Evolutionary conservation across 2,113 vertebrate species (phyloP).

Genomic region (Spermophilus dauricus): DNA sequence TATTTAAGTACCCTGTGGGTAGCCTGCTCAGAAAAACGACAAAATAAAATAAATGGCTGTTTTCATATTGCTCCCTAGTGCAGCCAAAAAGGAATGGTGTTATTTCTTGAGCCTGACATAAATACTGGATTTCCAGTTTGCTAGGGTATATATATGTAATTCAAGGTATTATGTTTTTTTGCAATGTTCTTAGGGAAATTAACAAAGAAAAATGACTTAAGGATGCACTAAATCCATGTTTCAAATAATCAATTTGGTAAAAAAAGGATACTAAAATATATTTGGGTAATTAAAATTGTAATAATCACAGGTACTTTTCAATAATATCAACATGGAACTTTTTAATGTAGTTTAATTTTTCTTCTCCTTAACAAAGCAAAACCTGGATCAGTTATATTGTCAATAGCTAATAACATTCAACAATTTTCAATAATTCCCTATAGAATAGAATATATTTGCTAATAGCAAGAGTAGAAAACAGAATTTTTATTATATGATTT

Average conservation of each 20-base stretch:
- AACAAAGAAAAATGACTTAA: slow-evolving; percentile 44
- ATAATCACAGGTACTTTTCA: slow-evolving; percentile 32
- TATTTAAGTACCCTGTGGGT: slow-evolving; percentile 73
- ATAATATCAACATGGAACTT: not conserved
- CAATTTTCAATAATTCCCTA: not conserved
- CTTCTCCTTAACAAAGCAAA: not conserved
- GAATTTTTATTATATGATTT: not conserved
- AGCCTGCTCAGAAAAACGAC: slow-evolving; percentile 66
- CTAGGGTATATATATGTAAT: not conserved
- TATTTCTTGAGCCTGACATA: slow-evolving; percentile 74
- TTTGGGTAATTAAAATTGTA: slow-evolving; percentile 51
- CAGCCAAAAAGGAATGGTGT: slow-evolving; percentile 52
- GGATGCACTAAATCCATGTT: not conserved
- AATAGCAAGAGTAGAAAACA: slow-evolving; percentile 3
- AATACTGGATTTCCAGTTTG: slow-evolving; percentile 68
- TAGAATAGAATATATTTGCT: slow-evolving; percentile 39
- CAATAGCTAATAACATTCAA: not conserved
- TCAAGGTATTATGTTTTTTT: not conserved
- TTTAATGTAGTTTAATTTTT: slow-evolving; percentile 10
- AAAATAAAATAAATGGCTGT: slow-evolving; percentile 63
- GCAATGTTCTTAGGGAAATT: slow-evolving; percentile 57
- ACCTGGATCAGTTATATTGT: slow-evolving; percentile 23
- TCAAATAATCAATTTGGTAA: slow-evolving; percentile 16
- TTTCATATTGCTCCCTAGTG: slow-evolving; percentile 73
- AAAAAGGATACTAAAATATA: not conserved